These are phyloP conservation scores for Pachliopta kotzebuea DNA, from an alignment of 2,888 invertebrate species.

Conservation along the genomic window DNA sequence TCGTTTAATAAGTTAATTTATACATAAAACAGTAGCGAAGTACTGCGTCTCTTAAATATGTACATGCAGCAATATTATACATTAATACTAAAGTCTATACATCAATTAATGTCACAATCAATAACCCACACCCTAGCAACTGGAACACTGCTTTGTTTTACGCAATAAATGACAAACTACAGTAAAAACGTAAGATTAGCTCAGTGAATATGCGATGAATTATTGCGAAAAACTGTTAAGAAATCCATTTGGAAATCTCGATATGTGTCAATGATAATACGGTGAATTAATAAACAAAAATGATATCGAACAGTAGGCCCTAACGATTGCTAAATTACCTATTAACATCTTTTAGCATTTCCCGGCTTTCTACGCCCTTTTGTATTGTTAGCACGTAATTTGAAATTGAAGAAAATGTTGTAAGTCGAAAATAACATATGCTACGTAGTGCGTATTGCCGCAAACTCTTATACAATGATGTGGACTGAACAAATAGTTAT, in stretches of 20 bases:
- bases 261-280: slow-evolving; percentile 4
- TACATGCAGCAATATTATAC: neutral
- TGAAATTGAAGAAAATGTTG: slow-evolving; percentile 74
- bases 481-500: slow-evolving; percentile 76
- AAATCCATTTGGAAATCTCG: slow-evolving; percentile 32
- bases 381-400: slow-evolving; percentile 73
- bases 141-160: slow-evolving; percentile 43
- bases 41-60: too few relatives aligned
- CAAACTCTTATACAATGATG: slow-evolving; percentile 79
- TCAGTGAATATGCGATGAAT: slow-evolving; percentile 39
- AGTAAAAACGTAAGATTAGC: slow-evolving; percentile 42
- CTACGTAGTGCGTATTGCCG: slow-evolving; percentile 65
- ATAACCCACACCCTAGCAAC: slow-evolving; percentile 41
- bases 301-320: neutral
- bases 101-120: slow-evolving; percentile 46
- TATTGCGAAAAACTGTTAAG: slow-evolving; percentile 38
- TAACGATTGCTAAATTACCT: slow-evolving; percentile 4
- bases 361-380: slow-evolving; percentile 43
- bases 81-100: neutral
- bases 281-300: slow-evolving; percentile 8
- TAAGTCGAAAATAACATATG: slow-evolving; percentile 76
- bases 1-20: neutral
- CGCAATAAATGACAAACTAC: slow-evolving; percentile 43
- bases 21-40: too few relatives aligned
- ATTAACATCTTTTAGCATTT: slow-evolving; percentile 9